Evolutionary conservation across 1,140 invertebrate species (phyloP).

Genomic region (Drosophila hydei): DNA sequence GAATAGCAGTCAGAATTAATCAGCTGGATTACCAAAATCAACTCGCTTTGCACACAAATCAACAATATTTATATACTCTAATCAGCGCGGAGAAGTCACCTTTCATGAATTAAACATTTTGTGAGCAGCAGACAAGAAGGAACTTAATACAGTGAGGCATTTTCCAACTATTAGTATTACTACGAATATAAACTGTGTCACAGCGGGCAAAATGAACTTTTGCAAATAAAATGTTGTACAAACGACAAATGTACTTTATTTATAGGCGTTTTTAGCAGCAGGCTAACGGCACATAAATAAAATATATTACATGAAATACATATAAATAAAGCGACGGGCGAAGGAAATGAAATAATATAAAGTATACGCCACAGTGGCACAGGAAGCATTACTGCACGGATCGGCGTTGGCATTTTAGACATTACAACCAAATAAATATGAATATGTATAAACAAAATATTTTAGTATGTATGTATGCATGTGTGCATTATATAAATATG

Average conservation of each 20-base stretch:
- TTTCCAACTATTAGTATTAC: conserved; percentile 4
- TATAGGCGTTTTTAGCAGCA: conserved; percentile 77
- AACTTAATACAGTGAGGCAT: too few relatives aligned
- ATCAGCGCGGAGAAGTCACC: too few relatives aligned
- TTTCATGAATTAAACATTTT: too few relatives aligned
- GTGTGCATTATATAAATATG: conserved; percentile 15
- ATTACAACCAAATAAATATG: conserved; percentile 71
- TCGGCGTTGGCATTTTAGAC: conserved; percentile 64
- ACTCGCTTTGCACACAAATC: too few relatives aligned
- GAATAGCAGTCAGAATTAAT: too few relatives aligned
- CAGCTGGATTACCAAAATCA: too few relatives aligned
- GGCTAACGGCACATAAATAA: conserved; percentile 67
- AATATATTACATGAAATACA: conserved; percentile 54
- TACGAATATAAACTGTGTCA: conserved; percentile 36
- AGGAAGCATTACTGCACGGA: conserved; percentile 55
- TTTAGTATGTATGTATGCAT: neutral
- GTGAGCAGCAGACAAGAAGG: too few relatives aligned
- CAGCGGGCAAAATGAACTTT: conserved; percentile 43
- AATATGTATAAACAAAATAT: conserved; percentile 26
- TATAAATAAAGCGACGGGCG: conserved; percentile 45
- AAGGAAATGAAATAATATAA: conserved; percentile 54
- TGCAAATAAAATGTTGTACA: conserved; percentile 62
- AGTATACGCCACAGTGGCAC: conserved; percentile 57
- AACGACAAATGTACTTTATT: conserved; percentile 73
- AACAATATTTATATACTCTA: too few relatives aligned